A percentile compares a stretch with the other conserved stretches of the same genome.
phyloP scores from a whole-genome alignment of 2,113 vertebrate genomes.

The Panthera tigris region DNA sequence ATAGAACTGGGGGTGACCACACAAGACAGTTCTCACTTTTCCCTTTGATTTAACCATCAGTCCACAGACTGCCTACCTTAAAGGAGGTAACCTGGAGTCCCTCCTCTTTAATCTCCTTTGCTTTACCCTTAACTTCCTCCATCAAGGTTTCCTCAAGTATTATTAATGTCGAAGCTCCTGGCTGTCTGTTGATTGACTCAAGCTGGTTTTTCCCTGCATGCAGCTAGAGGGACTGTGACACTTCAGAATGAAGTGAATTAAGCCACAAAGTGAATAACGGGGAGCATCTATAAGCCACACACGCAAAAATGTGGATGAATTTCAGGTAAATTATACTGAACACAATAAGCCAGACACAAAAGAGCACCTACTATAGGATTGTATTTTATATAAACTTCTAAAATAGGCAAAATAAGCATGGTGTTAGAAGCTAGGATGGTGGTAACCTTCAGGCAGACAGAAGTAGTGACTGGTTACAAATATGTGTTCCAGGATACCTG shows the following conservation, averaged over 20 bases:
- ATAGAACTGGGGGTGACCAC: neutral
- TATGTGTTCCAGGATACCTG: too few species aligned
- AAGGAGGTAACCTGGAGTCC: neutral
- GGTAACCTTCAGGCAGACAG: neutral
- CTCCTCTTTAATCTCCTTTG: neutral
- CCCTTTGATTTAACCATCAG: neutral
- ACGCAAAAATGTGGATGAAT: neutral
- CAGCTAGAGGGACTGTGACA: neutral
- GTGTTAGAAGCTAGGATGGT: neutral
- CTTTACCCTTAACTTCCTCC: neutral
- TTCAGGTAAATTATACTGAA: neutral
- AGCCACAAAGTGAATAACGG: neutral
- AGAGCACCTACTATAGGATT: neutral
- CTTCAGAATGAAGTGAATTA: neutral
- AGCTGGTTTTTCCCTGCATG: neutral
- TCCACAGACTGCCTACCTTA: neutral
- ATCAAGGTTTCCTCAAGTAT: neutral
- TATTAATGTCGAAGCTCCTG: neutral
- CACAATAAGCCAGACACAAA: slow-evolving; percentile 12
- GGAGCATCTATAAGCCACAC: neutral
- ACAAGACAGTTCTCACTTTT: neutral
- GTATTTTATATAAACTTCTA: neutral
- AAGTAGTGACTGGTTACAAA: neutral
- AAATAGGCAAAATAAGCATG: neutral
- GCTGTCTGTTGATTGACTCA: neutral